A percentile compares a stretch with the other conserved stretches of the same genome.
Evolutionary conservation across 2,797 vertebrate species (phyloP).

Genomic region (Pachyuromys duprasi): DNA sequence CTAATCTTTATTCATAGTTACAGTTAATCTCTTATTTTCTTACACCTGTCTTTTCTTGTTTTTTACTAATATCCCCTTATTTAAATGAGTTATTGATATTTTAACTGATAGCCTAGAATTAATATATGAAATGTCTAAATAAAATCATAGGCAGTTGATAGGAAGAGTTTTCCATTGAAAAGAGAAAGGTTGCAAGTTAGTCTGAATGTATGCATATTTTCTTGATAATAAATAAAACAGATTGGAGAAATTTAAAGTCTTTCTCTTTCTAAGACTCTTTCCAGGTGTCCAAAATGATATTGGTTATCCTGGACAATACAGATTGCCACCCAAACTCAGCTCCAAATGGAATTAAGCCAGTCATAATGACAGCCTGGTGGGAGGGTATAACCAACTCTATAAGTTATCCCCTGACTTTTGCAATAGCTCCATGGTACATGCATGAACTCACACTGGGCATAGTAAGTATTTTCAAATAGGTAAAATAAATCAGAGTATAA

Average conservation of each 20-base stretch:
- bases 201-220: background rate
- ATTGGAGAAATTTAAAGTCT: constrained; percentile 1
- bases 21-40: background rate
- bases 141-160: constrained; percentile 9
- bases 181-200: background rate
- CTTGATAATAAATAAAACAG: constrained; percentile 49
- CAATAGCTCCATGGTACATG: background rate
- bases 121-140: constrained; percentile 22
- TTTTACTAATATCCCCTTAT: background rate
- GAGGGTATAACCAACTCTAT: background rate
- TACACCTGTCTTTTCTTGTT: background rate
- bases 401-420: background rate
- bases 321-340: constrained; percentile 33
- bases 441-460: background rate
- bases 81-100: constrained; percentile 12
- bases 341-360: background rate
- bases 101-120: background rate
- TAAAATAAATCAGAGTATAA: background rate
- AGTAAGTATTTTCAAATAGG: background rate
- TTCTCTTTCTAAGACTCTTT: constrained; percentile 22
- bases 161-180: constrained; percentile 27
- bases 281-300: constrained; percentile 47
- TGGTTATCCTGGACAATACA: background rate
- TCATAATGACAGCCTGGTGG: constrained; percentile 43
- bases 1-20: background rate